Evolutionary conservation across 2,113 vertebrate species (phyloP).

Genomic region (Cyanistes caeruleus): DNA sequence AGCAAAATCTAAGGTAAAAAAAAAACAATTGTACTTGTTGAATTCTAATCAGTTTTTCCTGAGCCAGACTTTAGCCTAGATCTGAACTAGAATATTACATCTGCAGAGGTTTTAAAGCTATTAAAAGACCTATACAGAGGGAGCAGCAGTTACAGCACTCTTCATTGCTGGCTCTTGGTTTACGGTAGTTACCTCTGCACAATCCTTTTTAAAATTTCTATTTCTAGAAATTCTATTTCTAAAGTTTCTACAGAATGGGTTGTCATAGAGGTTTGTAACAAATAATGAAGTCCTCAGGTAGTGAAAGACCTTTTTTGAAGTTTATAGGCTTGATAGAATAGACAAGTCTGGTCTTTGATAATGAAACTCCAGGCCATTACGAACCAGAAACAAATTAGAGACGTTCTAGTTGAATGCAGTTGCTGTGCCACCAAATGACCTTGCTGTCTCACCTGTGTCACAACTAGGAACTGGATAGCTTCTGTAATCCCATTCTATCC

Average conservation of each 20-base stretch:
- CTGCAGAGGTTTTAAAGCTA: not conserved
- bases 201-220: not conserved
- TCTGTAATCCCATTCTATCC: conserved; percentile 86
- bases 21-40: not conserved
- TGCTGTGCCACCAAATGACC: not conserved
- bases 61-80: not conserved
- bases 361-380: not conserved
- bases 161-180: not conserved
- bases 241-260: not conserved
- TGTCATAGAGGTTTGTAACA: not conserved
- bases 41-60: not conserved
- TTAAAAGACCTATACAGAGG: not conserved
- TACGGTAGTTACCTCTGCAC: not conserved
- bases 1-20: conserved; percentile 87
- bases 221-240: too few species aligned
- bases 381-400: not conserved
- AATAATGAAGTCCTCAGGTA: fast-evolving
- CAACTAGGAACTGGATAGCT: conserved; percentile 86
- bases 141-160: not conserved
- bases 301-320: not conserved
- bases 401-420: fast-evolving
- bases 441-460: conserved; percentile 1
- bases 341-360: not conserved
- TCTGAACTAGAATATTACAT: not conserved
- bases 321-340: not conserved